Percentiles rank a stretch among this genome's conserved stretches.
Evolutionary conservation across 1,140 invertebrate genomes (phyloP).

Genomic region (Popillia japonica): DNA sequence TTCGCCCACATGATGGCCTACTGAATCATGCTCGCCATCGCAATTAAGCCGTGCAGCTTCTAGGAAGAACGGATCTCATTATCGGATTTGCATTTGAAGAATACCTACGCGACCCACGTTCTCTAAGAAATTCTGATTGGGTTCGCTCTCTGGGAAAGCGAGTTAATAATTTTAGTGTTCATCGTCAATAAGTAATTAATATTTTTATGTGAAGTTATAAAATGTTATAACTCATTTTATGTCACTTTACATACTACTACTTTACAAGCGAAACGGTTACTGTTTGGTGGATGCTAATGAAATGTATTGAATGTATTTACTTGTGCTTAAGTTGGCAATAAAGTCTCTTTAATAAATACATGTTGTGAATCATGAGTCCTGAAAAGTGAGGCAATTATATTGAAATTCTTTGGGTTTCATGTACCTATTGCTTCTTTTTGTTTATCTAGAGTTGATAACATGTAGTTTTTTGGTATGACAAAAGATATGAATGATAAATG

Average conservation of each 20-base stretch:
- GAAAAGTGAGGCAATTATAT: no score
- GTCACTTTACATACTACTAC: not conserved
- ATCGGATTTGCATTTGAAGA: conserved; percentile 1
- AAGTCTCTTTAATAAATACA: no score
- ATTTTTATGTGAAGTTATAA: not conserved
- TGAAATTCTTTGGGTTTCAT: no score
- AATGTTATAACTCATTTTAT: not conserved
- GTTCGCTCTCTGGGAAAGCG: not conserved
- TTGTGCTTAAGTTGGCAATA: no score
- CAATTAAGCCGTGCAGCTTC: not conserved
- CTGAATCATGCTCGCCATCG: conserved; percentile 12
- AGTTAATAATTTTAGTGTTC: not conserved
- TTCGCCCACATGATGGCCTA: conserved; percentile 13
- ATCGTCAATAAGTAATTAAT: not conserved
- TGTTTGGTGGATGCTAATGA: not conserved
- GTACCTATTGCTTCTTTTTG: no score
- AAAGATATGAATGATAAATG: no score
- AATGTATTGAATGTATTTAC: no score
- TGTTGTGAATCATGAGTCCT: no score
- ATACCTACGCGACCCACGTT: not conserved
- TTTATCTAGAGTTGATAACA: no score
- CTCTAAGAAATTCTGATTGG: not conserved
- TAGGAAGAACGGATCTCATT: conserved; percentile 17
- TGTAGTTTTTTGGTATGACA: no score
- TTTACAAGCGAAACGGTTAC: not conserved